Evolutionary conservation across 2,113 vertebrate genomes (phyloP).

Genomic region (Platysternon megacephalum): DNA sequence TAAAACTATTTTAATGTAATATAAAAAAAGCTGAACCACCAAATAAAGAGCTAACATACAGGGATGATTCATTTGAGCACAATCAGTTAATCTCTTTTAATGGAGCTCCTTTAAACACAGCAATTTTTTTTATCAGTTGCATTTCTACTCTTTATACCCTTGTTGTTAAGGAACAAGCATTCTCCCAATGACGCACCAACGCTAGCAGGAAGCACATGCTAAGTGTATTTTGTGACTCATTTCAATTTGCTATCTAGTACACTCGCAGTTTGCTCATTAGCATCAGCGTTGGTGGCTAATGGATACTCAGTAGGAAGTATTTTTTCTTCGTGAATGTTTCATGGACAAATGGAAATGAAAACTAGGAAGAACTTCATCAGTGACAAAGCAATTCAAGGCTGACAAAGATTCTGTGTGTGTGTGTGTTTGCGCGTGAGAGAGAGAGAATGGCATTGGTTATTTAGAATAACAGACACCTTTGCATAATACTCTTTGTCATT

Average conservation of each 20-base stretch:
- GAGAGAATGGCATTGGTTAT: background rate
- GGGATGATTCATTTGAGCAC: constrained; percentile 51
- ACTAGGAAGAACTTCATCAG: constrained; percentile 5
- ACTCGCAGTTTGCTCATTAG: constrained; percentile 78
- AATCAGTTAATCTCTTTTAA: constrained; percentile 54
- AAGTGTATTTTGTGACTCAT: constrained; percentile 82
- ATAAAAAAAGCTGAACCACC: constrained; percentile 32
- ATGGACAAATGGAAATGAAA: constrained; percentile 76
- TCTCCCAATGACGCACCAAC: constrained; percentile 75
- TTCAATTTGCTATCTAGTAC: constrained; percentile 75
- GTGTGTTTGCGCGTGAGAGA: background rate
- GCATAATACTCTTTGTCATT: background rate
- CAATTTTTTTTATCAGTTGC: constrained; percentile 10
- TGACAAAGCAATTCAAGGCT: constrained; percentile 11
- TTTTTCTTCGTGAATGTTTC: constrained; percentile 83
- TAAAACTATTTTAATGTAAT: constrained; percentile 54
- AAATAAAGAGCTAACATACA: constrained; percentile 22
- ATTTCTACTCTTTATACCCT: constrained; percentile 54
- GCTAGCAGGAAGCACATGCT: constrained; percentile 73
- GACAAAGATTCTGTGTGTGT: background rate
- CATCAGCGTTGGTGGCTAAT: constrained; percentile 76
- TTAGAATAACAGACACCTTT: background rate
- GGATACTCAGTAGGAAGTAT: constrained; percentile 77
- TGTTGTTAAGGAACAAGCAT: constrained; percentile 73
- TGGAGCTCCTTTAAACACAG: constrained; percentile 46